Conservation (phyloP, 1,140 invertebrate species). For the Thereuonema tuberculata region DNA sequence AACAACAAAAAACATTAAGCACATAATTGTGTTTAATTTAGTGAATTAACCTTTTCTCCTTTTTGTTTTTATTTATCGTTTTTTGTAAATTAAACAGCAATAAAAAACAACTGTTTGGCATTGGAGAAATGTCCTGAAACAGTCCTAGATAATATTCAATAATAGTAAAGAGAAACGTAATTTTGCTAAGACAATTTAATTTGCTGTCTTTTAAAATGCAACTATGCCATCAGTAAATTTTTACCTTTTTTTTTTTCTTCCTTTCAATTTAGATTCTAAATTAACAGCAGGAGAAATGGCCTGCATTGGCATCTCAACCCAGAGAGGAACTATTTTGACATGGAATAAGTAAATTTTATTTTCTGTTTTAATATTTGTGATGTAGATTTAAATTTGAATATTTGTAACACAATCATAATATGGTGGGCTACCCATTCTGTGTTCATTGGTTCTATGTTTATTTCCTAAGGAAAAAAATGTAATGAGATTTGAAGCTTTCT, state of each 20-base stretch:
- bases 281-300: constrained; percentile 40
- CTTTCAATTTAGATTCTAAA: constrained; percentile 16
- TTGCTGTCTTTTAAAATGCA: too few relatives aligned
- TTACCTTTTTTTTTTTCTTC: not conserved
- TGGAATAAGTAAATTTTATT: constrained; percentile 49
- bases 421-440: not conserved
- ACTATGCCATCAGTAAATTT: too few relatives aligned
- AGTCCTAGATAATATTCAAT: too few relatives aligned
- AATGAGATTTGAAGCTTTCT: not conserved
- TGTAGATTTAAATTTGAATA: not conserved
- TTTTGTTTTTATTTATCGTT: constrained; percentile 11
- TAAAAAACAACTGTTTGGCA: too few relatives aligned
- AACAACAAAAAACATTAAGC: too few relatives aligned
- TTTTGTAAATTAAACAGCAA: constrained; percentile 1
- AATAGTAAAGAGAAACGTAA: too few relatives aligned
- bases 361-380: not conserved
- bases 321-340: constrained; percentile 72
- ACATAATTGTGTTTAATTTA: too few relatives aligned
- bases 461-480: not conserved
- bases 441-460: not conserved
- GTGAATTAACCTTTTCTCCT: too few relatives aligned
- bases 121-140: too few relatives aligned
- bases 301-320: constrained; percentile 72
- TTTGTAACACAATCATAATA: not conserved
- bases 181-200: too few relatives aligned